Conservation (phyloP, 2,113 vertebrate species). For the Tachysurus vachellii region DNA sequence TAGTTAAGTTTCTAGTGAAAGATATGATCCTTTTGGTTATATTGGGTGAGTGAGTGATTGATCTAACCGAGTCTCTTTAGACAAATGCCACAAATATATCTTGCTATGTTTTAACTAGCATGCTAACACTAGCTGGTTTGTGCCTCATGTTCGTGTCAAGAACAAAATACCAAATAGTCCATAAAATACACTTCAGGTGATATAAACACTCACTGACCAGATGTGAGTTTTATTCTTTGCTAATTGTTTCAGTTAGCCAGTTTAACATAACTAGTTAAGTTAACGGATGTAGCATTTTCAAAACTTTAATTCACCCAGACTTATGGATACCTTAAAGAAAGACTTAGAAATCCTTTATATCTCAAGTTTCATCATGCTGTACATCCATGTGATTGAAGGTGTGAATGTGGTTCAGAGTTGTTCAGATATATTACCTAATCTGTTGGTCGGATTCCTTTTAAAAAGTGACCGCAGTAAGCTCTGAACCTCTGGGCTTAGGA, state of each 20-base stretch:
- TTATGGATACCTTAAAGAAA: not conserved
- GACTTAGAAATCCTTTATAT: not conserved
- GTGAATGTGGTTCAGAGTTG: not conserved
- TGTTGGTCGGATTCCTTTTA: constrained; percentile 79
- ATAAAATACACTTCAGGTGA: not conserved
- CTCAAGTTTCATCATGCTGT: not conserved
- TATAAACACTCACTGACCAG: not conserved
- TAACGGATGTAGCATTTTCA: not conserved
- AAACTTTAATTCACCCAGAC: not conserved
- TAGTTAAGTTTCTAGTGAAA: not conserved
- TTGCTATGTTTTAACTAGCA: not conserved
- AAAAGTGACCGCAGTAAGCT: constrained; percentile 80
- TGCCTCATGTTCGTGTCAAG: not conserved
- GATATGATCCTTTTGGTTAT: not conserved
- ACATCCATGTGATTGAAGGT: not conserved
- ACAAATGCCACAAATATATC: not conserved
- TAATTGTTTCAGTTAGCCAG: not conserved
- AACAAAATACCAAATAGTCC: not conserved
- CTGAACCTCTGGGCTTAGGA: constrained; percentile 80
- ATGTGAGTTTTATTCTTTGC: not conserved
- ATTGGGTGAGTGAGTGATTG: not conserved
- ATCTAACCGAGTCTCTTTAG: not conserved
- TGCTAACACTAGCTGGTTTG: no score
- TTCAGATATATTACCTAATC: constrained; percentile 68
- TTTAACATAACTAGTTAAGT: not conserved